Percentiles rank a stretch among this genome's conserved stretches.
Evolutionary conservation across 2,888 invertebrate genomes (phyloP).

Genomic region (Drosophila prostipennis): DNA sequence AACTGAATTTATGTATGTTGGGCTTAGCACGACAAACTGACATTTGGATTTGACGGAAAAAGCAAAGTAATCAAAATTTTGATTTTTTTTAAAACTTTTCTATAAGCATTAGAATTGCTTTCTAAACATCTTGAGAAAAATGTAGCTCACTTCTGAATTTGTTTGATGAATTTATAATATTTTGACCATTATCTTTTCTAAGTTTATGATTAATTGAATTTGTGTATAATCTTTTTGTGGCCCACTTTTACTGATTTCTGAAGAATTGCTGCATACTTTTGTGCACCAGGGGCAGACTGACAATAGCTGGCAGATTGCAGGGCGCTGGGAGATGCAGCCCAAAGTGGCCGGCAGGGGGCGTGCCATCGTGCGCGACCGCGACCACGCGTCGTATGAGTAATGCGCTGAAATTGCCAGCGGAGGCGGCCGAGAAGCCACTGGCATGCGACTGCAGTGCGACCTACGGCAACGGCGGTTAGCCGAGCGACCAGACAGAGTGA

Average conservation of each 20-base stretch:
- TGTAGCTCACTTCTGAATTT: no score
- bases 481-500: conserved; percentile 1
- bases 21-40: no score
- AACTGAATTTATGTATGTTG: no score
- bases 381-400: conserved; percentile 52
- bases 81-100: no score
- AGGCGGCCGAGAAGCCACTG: not conserved
- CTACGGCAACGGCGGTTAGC: not conserved
- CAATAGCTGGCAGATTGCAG: not conserved
- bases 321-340: not conserved
- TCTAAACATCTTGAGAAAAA: no score
- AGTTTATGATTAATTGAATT: no score
- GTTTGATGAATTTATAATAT: no score
- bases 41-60: no score
- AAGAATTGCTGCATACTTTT: not conserved
- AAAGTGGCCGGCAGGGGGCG: not conserved
- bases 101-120: no score
- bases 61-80: no score
- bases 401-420: conserved; percentile 6
- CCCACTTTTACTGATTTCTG: not conserved
- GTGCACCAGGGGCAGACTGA: not conserved
- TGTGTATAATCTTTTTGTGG: not conserved
- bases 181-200: no score
- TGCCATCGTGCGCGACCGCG: not conserved
- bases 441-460: not conserved